Evolutionary conservation across 64 coral and sea anemone species (phyloP).

Genomic region (Porites lutea): DNA sequence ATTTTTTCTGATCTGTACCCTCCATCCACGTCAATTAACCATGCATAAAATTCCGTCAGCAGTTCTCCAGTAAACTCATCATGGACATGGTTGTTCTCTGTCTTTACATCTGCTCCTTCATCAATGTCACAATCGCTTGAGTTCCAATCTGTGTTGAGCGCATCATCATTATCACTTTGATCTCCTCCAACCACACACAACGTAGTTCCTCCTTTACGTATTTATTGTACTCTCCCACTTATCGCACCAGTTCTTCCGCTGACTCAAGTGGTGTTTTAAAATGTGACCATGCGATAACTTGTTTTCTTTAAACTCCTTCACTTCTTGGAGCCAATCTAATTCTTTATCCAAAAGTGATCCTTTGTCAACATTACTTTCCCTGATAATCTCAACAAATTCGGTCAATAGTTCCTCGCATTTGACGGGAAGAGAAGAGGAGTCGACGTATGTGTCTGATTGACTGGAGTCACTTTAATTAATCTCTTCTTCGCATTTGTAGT

Average conservation of each 20-base stretch:
- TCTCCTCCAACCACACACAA: constrained; percentile 31
- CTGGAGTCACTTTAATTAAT: neutral
- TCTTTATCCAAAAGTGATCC: constrained; percentile 17
- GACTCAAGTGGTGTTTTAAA: constrained; percentile 27
- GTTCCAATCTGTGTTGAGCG: constrained; percentile 59
- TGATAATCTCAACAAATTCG: neutral
- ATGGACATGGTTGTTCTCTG: neutral
- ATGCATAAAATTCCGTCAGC: constrained; percentile 54
- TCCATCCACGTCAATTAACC: constrained; percentile 52
- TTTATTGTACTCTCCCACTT: neutral
- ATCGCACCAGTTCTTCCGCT: constrained; percentile 19
- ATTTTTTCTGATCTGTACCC: constrained; percentile 60
- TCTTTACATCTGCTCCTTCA: constrained; percentile 29
- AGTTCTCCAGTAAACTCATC: constrained; percentile 23
- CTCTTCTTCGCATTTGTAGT: constrained; percentile 15
- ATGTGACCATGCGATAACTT: constrained; percentile 24
- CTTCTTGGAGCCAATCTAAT: neutral
- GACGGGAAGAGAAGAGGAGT: constrained; percentile 11
- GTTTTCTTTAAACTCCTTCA: constrained; percentile 49
- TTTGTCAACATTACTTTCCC: constrained; percentile 14
- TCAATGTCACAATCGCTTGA: constrained; percentile 50
- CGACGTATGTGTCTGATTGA: neutral
- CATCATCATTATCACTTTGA: constrained; percentile 50
- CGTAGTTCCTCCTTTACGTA: constrained; percentile 9
- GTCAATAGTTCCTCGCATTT: neutral